These are phyloP conservation scores for Aphelinus certus DNA, from an alignment of 1,140 invertebrate genomes.

Conservation along the genomic window DNA sequence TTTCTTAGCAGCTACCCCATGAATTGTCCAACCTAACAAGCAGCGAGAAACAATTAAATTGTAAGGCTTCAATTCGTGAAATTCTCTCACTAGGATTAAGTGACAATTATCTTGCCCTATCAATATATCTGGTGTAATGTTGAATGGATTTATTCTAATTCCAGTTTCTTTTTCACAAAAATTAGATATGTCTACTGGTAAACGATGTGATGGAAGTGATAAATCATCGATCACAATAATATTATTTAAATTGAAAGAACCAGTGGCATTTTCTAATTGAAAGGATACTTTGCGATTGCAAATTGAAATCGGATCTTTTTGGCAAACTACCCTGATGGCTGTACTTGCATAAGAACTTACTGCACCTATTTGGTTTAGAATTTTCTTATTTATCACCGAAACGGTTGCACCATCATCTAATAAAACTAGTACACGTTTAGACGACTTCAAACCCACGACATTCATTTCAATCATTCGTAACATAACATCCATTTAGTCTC, in stretches of 20 bases:
- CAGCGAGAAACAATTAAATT: background rate
- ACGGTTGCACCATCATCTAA: slow-evolving; percentile 16
- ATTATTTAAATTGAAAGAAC: background rate
- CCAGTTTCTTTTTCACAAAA: background rate
- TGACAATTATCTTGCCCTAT: background rate
- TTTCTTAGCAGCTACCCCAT: background rate
- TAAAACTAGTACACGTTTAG: background rate
- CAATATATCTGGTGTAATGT: background rate
- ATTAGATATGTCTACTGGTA: background rate
- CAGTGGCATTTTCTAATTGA: too few relatives aligned
- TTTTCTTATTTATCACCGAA: background rate
- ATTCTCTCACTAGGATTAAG: background rate
- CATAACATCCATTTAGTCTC: background rate
- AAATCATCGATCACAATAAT: background rate
- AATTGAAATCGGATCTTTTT: background rate
- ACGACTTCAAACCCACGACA: background rate
- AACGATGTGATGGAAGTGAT: background rate
- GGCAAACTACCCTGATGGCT: background rate
- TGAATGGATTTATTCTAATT: background rate
- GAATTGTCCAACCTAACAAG: background rate
- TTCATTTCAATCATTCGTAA: slow-evolving; percentile 9
- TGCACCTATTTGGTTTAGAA: background rate
- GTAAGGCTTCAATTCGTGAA: background rate
- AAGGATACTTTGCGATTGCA: background rate
- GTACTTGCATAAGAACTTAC: background rate